Base-by-base conservation (phyloP, 1,140 invertebrate species). In the Lepidurus apus region DNA sequence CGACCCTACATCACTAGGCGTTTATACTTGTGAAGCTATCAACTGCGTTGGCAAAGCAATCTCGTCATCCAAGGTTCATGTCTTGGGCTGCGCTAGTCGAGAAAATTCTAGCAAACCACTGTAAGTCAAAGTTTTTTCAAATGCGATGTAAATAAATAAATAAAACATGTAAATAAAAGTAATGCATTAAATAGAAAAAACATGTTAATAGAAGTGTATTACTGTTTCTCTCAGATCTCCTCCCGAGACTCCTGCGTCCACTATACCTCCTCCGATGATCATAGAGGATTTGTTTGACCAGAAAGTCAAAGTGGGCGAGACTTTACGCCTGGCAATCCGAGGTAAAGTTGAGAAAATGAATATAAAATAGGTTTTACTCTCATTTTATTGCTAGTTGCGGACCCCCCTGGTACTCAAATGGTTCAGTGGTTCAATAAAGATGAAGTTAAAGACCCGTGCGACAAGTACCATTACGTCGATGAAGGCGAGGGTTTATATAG, bases 351-450 rank as follows among this genome's bases (percentile, higher is more conserved):
- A 77, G 43, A 43, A 11, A 11, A 75, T 65, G 9, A 78, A 4
- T 42, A 9, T n/a, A 17, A 7, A 17, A n/a, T n/a, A 44, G 4
- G 7, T 13, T 42, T 75, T 75, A 42, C 26, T 21, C 4, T 75
- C 0, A 44, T 77, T 80, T 80, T 78, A 76, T 75, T 84, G 83
- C 73, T 79, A 91, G 91, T 94, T 74, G 88, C 90, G 81, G 92
- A 93, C 75, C 93, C 93, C 53, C 93, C 93, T 4, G 93, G 92
- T 92, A 93, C 93, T 0, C 90, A 89, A 81, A 89, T 87, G 77
- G 90, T 94, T 1, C 86, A 88, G 3, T 95, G 93, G 93, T 95
- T 94, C 85, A 95, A 95, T 83, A 93, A 92, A 80, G 89, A 90
- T 82, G 92, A 93, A 0, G 88, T 90, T 73, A 88, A 94, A 34